Evolutionary conservation across 1,140 invertebrate genomes (phyloP).

Genomic region (Lerema accius): DNA sequence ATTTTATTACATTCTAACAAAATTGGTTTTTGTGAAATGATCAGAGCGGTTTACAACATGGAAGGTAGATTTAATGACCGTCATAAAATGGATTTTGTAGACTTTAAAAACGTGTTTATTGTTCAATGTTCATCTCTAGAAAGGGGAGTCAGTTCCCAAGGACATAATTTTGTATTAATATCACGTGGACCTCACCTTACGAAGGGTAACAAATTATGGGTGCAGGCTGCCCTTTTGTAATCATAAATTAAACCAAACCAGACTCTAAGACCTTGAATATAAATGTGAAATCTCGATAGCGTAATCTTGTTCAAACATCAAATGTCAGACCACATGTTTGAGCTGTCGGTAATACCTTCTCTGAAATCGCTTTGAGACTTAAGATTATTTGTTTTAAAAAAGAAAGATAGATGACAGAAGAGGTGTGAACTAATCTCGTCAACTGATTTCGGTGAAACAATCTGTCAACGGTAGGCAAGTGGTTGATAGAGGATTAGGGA

Average conservation of each 20-base stretch:
- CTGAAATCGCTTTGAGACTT: constrained; percentile 49
- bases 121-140: constrained; percentile 42
- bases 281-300: constrained; percentile 37
- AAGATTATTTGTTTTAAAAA: constrained; percentile 65
- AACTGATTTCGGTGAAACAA: constrained; percentile 38
- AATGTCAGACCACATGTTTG: constrained; percentile 40
- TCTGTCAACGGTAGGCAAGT: constrained; percentile 44
- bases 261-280: constrained; percentile 6
- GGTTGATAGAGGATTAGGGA: constrained; percentile 31
- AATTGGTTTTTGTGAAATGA: background rate
- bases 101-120: constrained; percentile 58
- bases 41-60: constrained; percentile 7
- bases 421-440: constrained; percentile 66
- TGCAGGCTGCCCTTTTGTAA: constrained; percentile 24
- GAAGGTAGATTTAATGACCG: constrained; percentile 48
- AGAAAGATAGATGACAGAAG: constrained; percentile 62
- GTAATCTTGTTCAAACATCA: constrained; percentile 22
- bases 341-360: constrained; percentile 45
- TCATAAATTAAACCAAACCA: constrained; percentile 18
- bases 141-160: constrained; percentile 62
- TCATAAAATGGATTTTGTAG: constrained; percentile 50
- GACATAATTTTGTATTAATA: constrained; percentile 66
- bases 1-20: too few relatives aligned
- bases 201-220: constrained; percentile 59
- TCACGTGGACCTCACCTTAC: constrained; percentile 41